Percentiles rank a stretch among this genome's conserved stretches.
phyloP scores from a whole-genome alignment of 2,797 vertebrate species.

The Microctenopoma stevenorrisi region DNA sequence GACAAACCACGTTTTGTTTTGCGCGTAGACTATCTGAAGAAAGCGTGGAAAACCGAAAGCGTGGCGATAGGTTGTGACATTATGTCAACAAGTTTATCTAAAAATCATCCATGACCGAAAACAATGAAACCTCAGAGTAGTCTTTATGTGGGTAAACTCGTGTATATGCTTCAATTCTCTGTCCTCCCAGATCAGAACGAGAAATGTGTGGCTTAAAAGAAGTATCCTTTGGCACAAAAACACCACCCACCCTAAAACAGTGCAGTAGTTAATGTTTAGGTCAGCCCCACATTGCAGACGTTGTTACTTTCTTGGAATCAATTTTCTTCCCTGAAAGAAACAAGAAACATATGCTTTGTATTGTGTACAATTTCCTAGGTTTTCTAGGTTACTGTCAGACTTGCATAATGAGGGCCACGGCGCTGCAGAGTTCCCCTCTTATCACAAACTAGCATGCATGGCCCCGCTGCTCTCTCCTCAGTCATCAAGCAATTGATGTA shows the following conservation, averaged over 20 bases:
- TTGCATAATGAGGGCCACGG: constrained; percentile 82
- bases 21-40: constrained; percentile 15
- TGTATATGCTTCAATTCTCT: constrained; percentile 56
- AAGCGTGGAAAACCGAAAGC: constrained; percentile 13
- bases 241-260: constrained; percentile 58
- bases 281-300: constrained; percentile 63
- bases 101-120: constrained; percentile 66
- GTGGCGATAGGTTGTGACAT: constrained; percentile 35
- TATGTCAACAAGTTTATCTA: constrained; percentile 67
- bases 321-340: constrained; percentile 74
- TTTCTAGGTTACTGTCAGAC: constrained; percentile 81
- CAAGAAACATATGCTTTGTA: constrained; percentile 89
- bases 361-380: constrained; percentile 77
- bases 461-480: constrained; percentile 93
- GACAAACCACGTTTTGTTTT: not conserved
- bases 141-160: constrained; percentile 66
- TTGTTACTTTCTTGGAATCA: constrained; percentile 77
- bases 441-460: constrained; percentile 97
- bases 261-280: constrained; percentile 65
- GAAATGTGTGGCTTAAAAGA: constrained; percentile 53
- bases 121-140: constrained; percentile 62
- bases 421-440: constrained; percentile 93
- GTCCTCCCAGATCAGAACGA: constrained; percentile 50
- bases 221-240: constrained; percentile 53
- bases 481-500: constrained; percentile 96